Evolutionary conservation across 1,140 invertebrate genomes (phyloP).

Genomic region (Antheraea mylitta): DNA sequence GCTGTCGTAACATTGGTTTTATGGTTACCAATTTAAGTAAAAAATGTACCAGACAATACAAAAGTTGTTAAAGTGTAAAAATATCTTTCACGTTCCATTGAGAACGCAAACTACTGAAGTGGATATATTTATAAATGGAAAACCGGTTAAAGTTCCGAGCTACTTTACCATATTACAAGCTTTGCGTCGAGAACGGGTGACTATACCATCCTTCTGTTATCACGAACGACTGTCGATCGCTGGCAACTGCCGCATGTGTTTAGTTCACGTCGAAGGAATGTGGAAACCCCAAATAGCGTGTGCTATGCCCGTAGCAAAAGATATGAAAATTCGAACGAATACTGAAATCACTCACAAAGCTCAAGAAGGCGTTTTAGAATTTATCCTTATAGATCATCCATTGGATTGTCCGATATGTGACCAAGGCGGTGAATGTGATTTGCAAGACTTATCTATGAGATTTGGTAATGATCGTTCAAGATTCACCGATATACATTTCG

Average conservation of each 20-base stretch:
- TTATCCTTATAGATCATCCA: conserved; percentile 98
- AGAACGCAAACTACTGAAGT: conserved; percentile 20
- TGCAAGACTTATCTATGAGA: conserved; percentile 98
- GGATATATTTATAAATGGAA: conserved; percentile 59
- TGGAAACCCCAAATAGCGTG: conserved; percentile 89
- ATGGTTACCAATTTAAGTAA: neutral
- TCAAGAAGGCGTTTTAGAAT: conserved; percentile 98
- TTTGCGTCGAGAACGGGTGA: conserved; percentile 40
- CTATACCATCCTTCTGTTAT: conserved; percentile 59
- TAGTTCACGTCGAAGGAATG: conserved; percentile 87
- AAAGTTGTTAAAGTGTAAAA: conserved; percentile 7
- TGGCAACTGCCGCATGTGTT: conserved; percentile 90
- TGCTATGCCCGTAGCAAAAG: conserved; percentile 88
- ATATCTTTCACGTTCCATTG: neutral
- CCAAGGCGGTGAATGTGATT: conserved; percentile 99
- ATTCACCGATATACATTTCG: conserved; percentile 95
- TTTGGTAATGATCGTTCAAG: conserved; percentile 97
- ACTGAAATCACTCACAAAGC: conserved; percentile 83
- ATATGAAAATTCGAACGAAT: conserved; percentile 87
- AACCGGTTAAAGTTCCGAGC: conserved; percentile 48
- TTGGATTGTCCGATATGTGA: conserved; percentile 99
- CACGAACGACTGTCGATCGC: conserved; percentile 89
- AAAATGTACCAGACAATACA: neutral
- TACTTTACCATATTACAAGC: conserved; percentile 60
- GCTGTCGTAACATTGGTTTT: neutral